Evolutionary conservation across 2,113 vertebrate species (phyloP).

Genomic region (Gopherus flavomarginatus): DNA sequence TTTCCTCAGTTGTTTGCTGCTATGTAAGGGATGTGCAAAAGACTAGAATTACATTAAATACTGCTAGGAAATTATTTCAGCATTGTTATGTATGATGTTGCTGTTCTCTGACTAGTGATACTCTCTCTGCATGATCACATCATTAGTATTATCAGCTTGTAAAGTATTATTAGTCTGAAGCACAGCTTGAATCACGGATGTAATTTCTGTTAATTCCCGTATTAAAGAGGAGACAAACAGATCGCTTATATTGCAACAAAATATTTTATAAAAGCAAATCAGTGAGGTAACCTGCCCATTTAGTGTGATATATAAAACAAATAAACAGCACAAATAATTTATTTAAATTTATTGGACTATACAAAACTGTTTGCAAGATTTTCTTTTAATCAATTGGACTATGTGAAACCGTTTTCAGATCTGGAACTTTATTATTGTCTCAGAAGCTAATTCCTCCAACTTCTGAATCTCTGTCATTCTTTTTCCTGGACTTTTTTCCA

Average conservation of each 20-base stretch:
- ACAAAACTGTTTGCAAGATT: too few species aligned
- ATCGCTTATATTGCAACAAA: background rate
- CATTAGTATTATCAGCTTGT: background rate
- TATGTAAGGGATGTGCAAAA: fast-evolving
- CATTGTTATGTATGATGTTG: too few species aligned
- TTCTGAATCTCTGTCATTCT: background rate
- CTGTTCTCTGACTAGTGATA: background rate
- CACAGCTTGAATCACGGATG: background rate
- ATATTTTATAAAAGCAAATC: fast-evolving
- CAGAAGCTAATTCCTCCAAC: background rate
- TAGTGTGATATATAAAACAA: too few species aligned
- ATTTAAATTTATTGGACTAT: too few species aligned
- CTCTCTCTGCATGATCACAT: background rate
- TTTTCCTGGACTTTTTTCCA: background rate
- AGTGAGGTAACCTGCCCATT: too few species aligned
- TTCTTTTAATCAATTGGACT: background rate
- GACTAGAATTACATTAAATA: background rate
- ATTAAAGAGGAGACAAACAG: background rate
- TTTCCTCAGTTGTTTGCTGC: background rate
- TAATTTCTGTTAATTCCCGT: background rate
- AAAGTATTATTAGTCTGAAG: background rate
- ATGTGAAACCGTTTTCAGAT: fast-evolving
- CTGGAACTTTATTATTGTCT: background rate
- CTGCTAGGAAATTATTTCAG: background rate
- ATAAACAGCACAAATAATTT: too few species aligned